Evolutionary conservation across 2,888 invertebrate genomes (phyloP), one percentile per base, ranked within the genome.

Genomic region (Eueremaeus valkanovi): DNA sequence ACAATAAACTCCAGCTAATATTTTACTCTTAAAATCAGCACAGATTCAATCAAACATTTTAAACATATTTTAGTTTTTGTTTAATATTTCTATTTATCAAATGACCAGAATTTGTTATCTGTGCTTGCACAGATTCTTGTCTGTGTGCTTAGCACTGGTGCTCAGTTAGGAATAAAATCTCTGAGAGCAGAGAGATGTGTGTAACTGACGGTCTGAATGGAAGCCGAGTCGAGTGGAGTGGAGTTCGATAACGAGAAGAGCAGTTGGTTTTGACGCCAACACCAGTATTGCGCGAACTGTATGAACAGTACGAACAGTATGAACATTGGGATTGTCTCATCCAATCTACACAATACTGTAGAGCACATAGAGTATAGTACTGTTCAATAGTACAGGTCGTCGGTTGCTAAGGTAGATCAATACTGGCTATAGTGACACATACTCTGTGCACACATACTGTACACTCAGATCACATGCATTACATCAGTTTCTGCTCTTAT

Each of bases 191-290:
- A n/a, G n/a, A n/a, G n/a, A n/a, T n/a, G n/a, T n/a, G n/a, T n/a
- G n/a, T n/a, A 45, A 13, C 45, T 9, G 3, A 45, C 45, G 18
- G 45, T 45, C 45, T 45, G 16, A 45, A 45, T 45, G 45, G 45
- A 45, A 45, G 45, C n/a, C n/a, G n/a, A n/a, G n/a, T n/a, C n/a
- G n/a, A 45, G 51, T 51, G 51, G 51, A 51, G 51, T 51, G 51
- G 51, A 51, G 51, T 51, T 51, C 51, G 21, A 51, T 51, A 51
- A 51, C n/a, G 51, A 21, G 51, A 51, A 51, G 21, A 21, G 51
- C 51, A 51, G 51, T 51, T n/a, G 51, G 51, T 51, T 8, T 51
- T 51, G 51, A 51, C 51, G 51, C 51, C 51, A 51, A 51, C 51
- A 8, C 51, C 5, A 51, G 21, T 51, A 51, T 51, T 51, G 51